Evolutionary conservation across 1,140 invertebrate genomes (phyloP).

Genomic region (Homalodisca vitripennis): DNA sequence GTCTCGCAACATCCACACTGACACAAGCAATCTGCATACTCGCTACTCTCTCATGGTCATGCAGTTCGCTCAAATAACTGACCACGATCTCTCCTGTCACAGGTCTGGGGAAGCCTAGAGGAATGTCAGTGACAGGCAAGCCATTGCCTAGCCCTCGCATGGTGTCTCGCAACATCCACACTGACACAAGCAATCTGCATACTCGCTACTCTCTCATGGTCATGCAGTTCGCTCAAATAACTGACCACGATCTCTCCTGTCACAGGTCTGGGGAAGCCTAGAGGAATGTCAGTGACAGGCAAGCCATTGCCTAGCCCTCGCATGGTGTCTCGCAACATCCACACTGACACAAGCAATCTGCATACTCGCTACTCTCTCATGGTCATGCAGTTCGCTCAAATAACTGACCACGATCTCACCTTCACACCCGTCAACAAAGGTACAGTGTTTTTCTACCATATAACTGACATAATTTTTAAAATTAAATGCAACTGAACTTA

Average conservation of each 20-base stretch:
- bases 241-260: conserved; percentile 94
- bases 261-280: no score
- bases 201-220: conserved; percentile 87
- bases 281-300: neutral
- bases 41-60: conserved; percentile 90
- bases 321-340: conserved; percentile 59
- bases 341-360: conserved; percentile 83
- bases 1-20: conserved; percentile 72
- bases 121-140: neutral
- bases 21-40: conserved; percentile 81
- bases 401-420: conserved; percentile 89
- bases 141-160: neutral
- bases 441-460: conserved; percentile 36
- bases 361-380: conserved; percentile 87
- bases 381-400: conserved; percentile 92
- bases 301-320: neutral
- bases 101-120: no score
- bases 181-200: conserved; percentile 82
- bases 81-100: no score
- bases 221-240: conserved; percentile 91
- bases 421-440: conserved; percentile 89
- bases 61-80: conserved; percentile 91
- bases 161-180: conserved; percentile 66
- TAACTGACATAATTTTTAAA: neutral
- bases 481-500: no score